Conservation (phyloP, 2,797 vertebrate genomes). For the Artibeus jamaicensis region DNA sequence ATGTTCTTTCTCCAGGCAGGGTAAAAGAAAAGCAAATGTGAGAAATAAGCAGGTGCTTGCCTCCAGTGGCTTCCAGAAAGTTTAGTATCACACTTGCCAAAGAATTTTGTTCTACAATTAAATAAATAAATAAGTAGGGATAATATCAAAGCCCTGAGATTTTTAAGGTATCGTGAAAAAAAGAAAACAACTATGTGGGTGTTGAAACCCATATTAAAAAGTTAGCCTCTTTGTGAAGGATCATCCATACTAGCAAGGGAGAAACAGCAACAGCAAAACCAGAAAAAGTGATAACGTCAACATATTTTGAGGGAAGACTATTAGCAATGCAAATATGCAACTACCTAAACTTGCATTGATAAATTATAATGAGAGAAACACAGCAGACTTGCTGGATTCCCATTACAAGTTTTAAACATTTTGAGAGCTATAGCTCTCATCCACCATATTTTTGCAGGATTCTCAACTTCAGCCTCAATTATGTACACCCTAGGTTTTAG, state of each 20-base stretch:
- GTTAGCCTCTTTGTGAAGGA: background rate
- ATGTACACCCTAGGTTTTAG: background rate
- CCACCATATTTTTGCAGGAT: background rate
- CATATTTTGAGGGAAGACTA: background rate
- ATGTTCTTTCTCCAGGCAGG: slow-evolving; percentile 21
- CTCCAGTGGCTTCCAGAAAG: background rate
- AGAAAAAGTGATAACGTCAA: background rate
- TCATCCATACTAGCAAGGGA: background rate
- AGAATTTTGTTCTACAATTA: slow-evolving; percentile 15
- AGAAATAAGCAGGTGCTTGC: background rate
- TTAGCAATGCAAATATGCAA: background rate
- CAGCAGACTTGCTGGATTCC: background rate
- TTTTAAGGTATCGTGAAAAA: background rate
- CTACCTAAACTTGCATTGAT: background rate
- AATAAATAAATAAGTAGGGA: background rate
- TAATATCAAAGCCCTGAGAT: background rate
- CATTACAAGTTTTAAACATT: background rate
- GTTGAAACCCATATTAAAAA: background rate
- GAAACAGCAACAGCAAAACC: background rate
- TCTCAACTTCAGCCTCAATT: background rate
- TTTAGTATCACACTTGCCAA: background rate
- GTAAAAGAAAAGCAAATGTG: background rate
- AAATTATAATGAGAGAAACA: background rate
- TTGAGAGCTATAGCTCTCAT: background rate
- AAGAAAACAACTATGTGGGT: background rate